Base-by-base conservation (phyloP, 2,113 vertebrate genomes). In the Corydoras sp. region DNA sequence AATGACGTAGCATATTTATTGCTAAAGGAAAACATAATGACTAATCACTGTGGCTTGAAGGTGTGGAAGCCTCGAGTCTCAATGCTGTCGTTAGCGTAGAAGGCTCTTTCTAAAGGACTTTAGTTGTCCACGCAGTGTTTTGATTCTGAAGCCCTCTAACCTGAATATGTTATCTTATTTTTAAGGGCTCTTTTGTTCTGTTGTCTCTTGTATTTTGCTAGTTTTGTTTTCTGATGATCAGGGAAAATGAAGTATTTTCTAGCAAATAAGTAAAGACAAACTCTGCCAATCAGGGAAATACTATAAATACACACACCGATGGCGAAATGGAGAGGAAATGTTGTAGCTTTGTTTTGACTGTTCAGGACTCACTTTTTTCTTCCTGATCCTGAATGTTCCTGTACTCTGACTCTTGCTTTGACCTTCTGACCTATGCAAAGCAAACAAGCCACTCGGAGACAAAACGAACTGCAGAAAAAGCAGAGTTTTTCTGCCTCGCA, bases 221-320 rank as follows among this genome's bases (percentile, higher is more conserved):
- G 78, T 74, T 76, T 83, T 84, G 81, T 81, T 88, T 89, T 89
- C 87, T 84, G 85, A 89, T 88, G 86, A 90, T 97, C 94, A 96
- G 95, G 95, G 95, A 96, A 43, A 93, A 92, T 92, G 89, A 92
- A 94, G 90, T 89, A 86, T 90, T 93, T 88, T 68, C 43, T 87
- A 92, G 83, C 85, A 85, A 91, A 83, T 88, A 85, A 85, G 83
- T 82, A 77, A 78, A 77, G 70, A 86, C 88, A 88, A 92, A 83
- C 86, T 89, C 85, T 91, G 82, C 86, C 81, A 77, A 86, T 85
- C 88, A 90, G 90, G 91, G 88, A 88, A 43, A 85, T 81, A 59
- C 59, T 82, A 76, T 83, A 80, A 59, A 56, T 75, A 53, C 13
- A 58, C 24, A 60, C 43, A 72, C 75, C 61, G 74, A 70, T 75